Evolutionary conservation across 1,140 invertebrate species (phyloP).

Genomic region (Chironomus striatipennis): DNA sequence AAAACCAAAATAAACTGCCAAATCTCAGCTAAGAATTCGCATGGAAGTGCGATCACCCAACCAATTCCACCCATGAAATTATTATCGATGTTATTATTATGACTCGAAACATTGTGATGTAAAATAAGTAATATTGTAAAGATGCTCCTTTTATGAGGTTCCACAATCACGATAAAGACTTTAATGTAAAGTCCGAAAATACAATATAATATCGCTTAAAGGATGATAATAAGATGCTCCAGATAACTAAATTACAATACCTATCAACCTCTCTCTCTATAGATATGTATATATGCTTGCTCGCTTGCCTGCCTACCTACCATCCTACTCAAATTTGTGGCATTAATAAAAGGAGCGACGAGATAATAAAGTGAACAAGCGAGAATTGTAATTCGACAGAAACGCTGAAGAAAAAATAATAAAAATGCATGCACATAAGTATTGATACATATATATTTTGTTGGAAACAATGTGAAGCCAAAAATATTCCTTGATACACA

Average conservation of each 20-base stretch:
- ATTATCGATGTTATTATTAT: neutral
- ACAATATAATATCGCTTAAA: constrained; percentile 21
- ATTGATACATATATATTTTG: too few relatives aligned
- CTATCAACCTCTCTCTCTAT: neutral
- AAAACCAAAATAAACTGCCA: too few relatives aligned
- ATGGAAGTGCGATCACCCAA: too few relatives aligned
- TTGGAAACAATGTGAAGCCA: neutral
- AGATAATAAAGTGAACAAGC: constrained; percentile 20
- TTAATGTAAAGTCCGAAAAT: neutral
- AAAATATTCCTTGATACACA: constrained; percentile 3
- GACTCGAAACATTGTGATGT: neutral
- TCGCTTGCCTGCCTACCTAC: too few relatives aligned
- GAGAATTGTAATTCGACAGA: constrained; percentile 11
- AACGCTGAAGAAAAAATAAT: neutral
- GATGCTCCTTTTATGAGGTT: constrained; percentile 21
- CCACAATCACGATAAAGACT: constrained; percentile 7
- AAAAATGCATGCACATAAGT: neutral
- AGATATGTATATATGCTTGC: neutral
- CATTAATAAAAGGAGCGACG: constrained; percentile 13
- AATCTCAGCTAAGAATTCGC: too few relatives aligned
- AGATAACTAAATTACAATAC: constrained; percentile 16
- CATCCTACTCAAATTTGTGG: neutral
- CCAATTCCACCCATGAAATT: neutral
- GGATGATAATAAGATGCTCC: constrained; percentile 19
- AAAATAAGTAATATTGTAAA: neutral